Evolutionary conservation across 2,888 invertebrate genomes (phyloP), one percentile per base, ranked within the genome.

Genomic region (Blastobasis lacticolella): DNA sequence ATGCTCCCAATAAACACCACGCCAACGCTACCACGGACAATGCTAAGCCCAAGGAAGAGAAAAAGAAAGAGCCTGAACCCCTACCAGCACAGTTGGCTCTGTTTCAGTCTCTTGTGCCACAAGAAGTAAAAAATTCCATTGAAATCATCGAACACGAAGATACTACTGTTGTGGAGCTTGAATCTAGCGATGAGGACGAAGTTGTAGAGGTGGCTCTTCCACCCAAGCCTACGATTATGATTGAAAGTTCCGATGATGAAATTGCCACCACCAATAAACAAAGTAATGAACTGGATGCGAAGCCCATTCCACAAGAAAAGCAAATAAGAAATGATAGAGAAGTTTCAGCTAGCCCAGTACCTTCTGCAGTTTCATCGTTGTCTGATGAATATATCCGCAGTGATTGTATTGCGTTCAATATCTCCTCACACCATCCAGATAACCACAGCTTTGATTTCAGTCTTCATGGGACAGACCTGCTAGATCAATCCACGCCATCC

Each of bases 311-410:
- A 60, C 61, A 54, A 46, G 48, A 36, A 63, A 49, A 48, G 60
- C 62, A 38, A 69, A 64, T 41, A 67, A 60, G 40, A 73, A 64
- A 59, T 38, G 55, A 55, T 36, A 66, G 81, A 61, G 81, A 73
- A 46, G 60, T 78, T 3, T 77, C 82, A 8, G 69, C 83, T 1
- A 89, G 89, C 56, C 88, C 88, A 0, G 88, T 84, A 7, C 88
- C 85, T 45, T 89, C 89, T 38, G 77, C 83, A 10, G 81, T 88
- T 3, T 89, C 89, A 7, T 88, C 88, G 40, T 75, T 87, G 7
- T 89, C 88, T 37, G 89, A 89, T 67, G 89, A 89, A 10, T 89
- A 88, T 50, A 88, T 89, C 37, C 78, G 88, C 52, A 71, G 81
- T 55, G 88, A 89, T 58, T 88, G 88, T 61, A 83, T 87, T 62